Percentiles rank a stretch among this genome's conserved stretches.
These are phyloP conservation scores for Actinostola sp. DNA, from an alignment of 92 coral and sea anemone genomes.

Conservation along the genomic window DNA sequence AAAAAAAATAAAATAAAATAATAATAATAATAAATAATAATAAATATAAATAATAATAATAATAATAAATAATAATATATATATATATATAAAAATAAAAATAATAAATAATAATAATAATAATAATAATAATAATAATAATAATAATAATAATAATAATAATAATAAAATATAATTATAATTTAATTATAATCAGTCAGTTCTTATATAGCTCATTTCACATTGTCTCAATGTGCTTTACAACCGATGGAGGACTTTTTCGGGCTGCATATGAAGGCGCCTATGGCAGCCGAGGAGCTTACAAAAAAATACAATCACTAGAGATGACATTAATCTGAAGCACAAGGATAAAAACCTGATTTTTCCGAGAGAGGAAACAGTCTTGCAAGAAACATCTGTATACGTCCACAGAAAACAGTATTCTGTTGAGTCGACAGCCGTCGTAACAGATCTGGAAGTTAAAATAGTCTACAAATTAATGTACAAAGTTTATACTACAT, in stretches of 20 bases:
- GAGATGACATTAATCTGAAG: not conserved
- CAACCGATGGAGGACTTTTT: no score
- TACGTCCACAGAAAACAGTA: constrained; percentile 98
- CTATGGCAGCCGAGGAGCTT: no score
- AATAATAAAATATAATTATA: not conserved
- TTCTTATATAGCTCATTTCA: no score
- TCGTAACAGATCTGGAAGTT: constrained; percentile 75
- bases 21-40: not conserved
- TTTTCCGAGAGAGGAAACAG: constrained; percentile 93
- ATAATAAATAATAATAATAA: no score
- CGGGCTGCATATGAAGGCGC: no score
- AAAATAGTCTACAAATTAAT: no score
- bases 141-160: not conserved
- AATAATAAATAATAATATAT: not conserved
- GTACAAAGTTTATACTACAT: no score
- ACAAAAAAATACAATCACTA: no score
- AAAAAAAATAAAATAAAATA: no score
- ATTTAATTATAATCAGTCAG: no score
- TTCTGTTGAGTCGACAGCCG: constrained; percentile 94
- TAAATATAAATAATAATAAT: not conserved
- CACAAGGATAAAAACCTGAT: constrained; percentile 87
- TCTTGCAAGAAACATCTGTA: constrained; percentile 92
- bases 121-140: not conserved
- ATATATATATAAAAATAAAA: no score
- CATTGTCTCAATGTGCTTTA: no score